phyloP scores from a whole-genome alignment of 1,140 invertebrate genomes.

The Macrosteles quadrilineatus region DNA sequence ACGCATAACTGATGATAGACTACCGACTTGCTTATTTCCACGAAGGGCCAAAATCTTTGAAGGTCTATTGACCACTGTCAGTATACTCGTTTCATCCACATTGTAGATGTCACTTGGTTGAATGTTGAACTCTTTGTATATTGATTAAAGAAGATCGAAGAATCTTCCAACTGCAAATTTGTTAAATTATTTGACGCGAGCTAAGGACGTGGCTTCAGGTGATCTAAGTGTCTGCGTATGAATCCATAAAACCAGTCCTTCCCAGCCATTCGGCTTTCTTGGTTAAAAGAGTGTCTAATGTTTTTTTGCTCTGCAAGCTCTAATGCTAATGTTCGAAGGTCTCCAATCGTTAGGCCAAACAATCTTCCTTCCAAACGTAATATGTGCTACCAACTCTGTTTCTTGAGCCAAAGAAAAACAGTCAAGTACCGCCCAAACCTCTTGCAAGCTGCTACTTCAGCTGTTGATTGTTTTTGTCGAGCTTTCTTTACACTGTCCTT shows the following conservation, averaged over 20 bases:
- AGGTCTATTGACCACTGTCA: conserved; percentile 50
- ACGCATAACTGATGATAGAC: background rate
- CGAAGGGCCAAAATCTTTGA: conserved; percentile 46
- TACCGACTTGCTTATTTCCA: conserved; percentile 47
- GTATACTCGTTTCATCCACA: conserved; percentile 52
- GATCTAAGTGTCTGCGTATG: background rate
- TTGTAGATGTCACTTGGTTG: conserved; percentile 42
- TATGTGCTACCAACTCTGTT: no score
- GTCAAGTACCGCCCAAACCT: no score
- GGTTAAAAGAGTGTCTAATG: conserved; percentile 2
- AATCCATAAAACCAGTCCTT: conserved; percentile 9
- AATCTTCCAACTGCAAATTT: background rate
- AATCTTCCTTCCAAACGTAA: background rate
- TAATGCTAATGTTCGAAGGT: background rate
- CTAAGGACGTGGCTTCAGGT: background rate
- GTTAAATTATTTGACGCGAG: conserved; percentile 14
- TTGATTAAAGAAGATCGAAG: background rate
- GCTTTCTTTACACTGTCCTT: no score
- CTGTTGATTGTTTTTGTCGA: no score
- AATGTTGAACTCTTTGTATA: conserved; percentile 23
- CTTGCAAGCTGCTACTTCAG: no score
- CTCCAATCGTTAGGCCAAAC: background rate
- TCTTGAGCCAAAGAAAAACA: no score
- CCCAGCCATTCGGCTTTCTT: conserved; percentile 15
- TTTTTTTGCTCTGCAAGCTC: conserved; percentile 12